Evolutionary conservation across 2,888 invertebrate species (phyloP), one percentile per base, ranked within the genome.

Genomic region (Archips xylosteana): DNA sequence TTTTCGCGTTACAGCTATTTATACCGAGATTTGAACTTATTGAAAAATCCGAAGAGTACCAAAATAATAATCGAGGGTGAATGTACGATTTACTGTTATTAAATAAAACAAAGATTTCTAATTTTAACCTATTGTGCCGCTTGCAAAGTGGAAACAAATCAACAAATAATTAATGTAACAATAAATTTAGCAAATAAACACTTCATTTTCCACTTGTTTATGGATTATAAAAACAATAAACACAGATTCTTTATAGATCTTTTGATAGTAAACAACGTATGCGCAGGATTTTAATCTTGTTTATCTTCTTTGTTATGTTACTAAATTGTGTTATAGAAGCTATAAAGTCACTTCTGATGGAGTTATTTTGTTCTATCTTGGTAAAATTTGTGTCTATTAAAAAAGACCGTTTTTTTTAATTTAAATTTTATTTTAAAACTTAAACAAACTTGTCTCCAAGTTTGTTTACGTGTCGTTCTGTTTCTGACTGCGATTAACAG

Each of bases 121-220:
- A 42, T 42, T 62, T 62, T 62, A 51, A 51, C 64, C 4, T 15
- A 39, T 51, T 65, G 34, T 49, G 49, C 32, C 39, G 13, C 42
- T 62, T 62, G 39, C 34, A 45, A 59, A 45, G 12, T 60, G 47
- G 60, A 68, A 60, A 51, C 45, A 49, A 39, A 8, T 39, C 39
- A 42, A 42, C 61, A 57, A 47, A 70, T 70, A 70, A 63, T 47
- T 70, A 64, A 8, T 2, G 57, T n/a, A 36, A 23, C 45, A 36
- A 64, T 47, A 42, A 57, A 70, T 70, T 57, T 63, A 47, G 23
- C 23, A 23, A 10, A 36, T 64, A 70, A 70, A 70, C 57, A 70
- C 57, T 57, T 70, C 34, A 64, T 70, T 45, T 42, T 6, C 3
- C 13, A 63, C 54, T 70, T 64, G 63, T 70, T 63, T 64, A 47